A percentile compares a stretch with the other conserved stretches of the same genome.
phyloP scores from a whole-genome alignment of 2,113 vertebrate genomes.

The Chroicocephalus ridibundus region DNA sequence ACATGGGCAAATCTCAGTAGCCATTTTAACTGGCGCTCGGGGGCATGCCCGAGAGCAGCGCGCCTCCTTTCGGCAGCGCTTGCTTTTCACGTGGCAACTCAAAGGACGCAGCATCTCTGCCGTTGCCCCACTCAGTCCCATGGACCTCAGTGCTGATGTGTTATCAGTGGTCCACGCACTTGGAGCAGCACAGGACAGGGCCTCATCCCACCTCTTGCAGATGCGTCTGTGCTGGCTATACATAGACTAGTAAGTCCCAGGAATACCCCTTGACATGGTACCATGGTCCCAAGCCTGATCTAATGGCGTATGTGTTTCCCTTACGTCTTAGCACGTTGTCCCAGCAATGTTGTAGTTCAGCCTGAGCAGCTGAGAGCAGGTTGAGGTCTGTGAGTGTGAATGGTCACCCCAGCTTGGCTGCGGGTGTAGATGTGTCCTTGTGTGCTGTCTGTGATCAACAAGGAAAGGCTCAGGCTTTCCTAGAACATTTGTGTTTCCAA shows the following conservation, averaged over 20 bases:
- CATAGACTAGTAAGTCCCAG: not conserved
- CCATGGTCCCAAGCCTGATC: not conserved
- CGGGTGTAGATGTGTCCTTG: not conserved
- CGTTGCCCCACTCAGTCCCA: not conserved
- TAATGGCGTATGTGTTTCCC: not conserved
- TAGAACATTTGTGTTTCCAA: not conserved
- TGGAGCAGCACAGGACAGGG: not conserved
- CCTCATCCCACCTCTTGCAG: not conserved
- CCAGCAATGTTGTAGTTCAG: not conserved
- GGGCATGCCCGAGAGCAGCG: not conserved
- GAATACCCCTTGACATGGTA: not conserved
- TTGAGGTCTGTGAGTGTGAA: not conserved
- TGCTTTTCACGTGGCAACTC: not conserved
- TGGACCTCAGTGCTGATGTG: not conserved
- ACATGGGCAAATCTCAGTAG: not conserved
- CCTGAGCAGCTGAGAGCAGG: not conserved
- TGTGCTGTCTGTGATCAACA: not conserved
- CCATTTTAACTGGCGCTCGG: not conserved
- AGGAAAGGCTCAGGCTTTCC: not conserved
- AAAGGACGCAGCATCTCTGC: not conserved
- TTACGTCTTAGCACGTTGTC: not conserved
- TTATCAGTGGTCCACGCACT: not conserved
- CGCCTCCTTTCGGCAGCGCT: not conserved
- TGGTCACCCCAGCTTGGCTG: not conserved
- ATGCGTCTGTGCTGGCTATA: not conserved